Evolutionary conservation across 2,888 invertebrate genomes (phyloP).

Genomic region (Eurytoma adleriae): DNA sequence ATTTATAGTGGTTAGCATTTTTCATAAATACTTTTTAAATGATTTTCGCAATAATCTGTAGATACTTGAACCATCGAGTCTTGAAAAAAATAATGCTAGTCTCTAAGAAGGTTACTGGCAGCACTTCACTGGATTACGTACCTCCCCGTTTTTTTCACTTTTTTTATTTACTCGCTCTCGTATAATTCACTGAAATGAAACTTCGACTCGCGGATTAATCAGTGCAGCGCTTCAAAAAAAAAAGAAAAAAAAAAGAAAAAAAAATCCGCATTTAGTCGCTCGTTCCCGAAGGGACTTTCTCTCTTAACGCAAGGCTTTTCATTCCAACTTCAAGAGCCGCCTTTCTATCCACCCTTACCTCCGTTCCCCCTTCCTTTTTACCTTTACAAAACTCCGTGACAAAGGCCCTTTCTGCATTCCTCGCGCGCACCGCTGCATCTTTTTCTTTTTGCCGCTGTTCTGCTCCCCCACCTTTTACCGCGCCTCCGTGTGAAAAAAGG

Average conservation of each 20-base stretch:
- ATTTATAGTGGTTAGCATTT: no score
- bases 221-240: not conserved
- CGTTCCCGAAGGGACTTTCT: constrained; percentile 8
- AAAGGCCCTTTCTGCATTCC: not conserved
- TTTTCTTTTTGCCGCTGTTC: not conserved
- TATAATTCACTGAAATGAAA: constrained; percentile 23
- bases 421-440: not conserved
- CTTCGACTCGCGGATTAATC: constrained; percentile 20
- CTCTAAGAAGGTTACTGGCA: not conserved
- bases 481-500: not conserved
- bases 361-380: not conserved
- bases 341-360: not conserved
- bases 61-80: no score
- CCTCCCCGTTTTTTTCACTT: not conserved
- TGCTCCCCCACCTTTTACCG: not conserved
- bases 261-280: not conserved
- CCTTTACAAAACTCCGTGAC: constrained; percentile 4
- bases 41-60: no score
- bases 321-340: not conserved
- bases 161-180: not conserved
- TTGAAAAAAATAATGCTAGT: not conserved
- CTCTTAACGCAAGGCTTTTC: not conserved
- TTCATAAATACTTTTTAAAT: not conserved
- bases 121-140: not conserved
- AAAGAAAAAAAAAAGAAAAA: not conserved